Evolutionary conservation across 2,888 invertebrate genomes (phyloP).

Genomic region (Diarsia rubi): DNA sequence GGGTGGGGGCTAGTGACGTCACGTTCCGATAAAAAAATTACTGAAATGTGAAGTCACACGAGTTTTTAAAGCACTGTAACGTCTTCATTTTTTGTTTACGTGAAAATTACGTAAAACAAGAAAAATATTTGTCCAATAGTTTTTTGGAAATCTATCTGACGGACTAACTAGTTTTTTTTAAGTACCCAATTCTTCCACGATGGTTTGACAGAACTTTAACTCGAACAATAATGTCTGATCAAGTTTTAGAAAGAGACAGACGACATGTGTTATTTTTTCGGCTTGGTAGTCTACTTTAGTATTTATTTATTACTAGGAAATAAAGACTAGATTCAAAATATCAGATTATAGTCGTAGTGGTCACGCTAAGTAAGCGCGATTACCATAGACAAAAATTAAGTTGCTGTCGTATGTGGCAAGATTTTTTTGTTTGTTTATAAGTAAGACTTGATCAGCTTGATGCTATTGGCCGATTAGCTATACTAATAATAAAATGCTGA

Average conservation of each 20-base stretch:
- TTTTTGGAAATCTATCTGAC: too few relatives aligned
- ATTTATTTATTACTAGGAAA: slow-evolving; percentile 2
- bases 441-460: slow-evolving; percentile 52
- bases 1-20: too few relatives aligned
- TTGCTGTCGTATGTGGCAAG: background rate
- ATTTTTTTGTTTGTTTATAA: background rate
- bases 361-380: background rate
- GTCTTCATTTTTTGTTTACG: too few relatives aligned
- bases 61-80: too few relatives aligned
- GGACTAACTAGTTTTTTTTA: too few relatives aligned
- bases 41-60: too few relatives aligned
- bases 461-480: slow-evolving; percentile 35
- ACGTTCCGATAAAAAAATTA: too few relatives aligned
- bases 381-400: background rate
- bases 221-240: background rate
- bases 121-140: too few relatives aligned
- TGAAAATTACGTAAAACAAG: too few relatives aligned
- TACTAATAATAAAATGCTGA: slow-evolving; percentile 32
- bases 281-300: background rate
- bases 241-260: slow-evolving; percentile 7
- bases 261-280: background rate
- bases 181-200: background rate
- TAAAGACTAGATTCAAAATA: background rate
- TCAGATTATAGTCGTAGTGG: background rate
- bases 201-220: background rate